These are phyloP conservation scores for Nyctalus aviator DNA, from an alignment of 2,797 vertebrate genomes.

Conservation along the genomic window DNA sequence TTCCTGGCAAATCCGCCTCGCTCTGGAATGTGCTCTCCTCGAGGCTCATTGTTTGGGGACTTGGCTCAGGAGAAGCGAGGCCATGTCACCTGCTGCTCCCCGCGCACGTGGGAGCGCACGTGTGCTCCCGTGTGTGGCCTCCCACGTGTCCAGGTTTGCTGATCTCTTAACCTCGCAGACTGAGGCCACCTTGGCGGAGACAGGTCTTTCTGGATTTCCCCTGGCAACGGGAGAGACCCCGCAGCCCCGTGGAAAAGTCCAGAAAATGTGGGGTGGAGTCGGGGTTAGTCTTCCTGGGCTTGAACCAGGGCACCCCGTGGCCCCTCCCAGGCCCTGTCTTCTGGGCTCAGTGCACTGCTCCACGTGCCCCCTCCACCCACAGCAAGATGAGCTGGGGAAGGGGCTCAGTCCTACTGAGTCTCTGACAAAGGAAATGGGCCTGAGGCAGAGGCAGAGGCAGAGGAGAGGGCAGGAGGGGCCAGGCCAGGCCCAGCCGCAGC, in stretches of 20 bases:
- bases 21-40: constrained; percentile 82
- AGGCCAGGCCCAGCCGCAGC: not conserved
- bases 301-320: not conserved
- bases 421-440: not conserved
- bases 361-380: not conserved
- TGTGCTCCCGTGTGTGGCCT: not conserved
- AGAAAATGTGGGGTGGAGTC: not conserved
- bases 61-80: constrained; percentile 3
- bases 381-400: not conserved
- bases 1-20: constrained; percentile 78
- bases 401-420: not conserved
- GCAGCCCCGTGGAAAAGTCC: not conserved
- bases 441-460: not conserved
- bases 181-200: not conserved
- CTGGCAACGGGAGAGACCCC: not conserved
- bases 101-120: rapidly evolving
- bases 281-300: not conserved
- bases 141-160: not conserved
- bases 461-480: not conserved
- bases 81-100: not conserved
- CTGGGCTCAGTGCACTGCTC: not conserved
- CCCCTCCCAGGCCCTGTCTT: not conserved
- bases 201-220: not conserved
- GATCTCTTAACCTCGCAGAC: not conserved
- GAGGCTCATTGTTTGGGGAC: constrained; percentile 64